Conservation (phyloP, 2,797 vertebrate species). For the Australoheros facetus region DNA sequence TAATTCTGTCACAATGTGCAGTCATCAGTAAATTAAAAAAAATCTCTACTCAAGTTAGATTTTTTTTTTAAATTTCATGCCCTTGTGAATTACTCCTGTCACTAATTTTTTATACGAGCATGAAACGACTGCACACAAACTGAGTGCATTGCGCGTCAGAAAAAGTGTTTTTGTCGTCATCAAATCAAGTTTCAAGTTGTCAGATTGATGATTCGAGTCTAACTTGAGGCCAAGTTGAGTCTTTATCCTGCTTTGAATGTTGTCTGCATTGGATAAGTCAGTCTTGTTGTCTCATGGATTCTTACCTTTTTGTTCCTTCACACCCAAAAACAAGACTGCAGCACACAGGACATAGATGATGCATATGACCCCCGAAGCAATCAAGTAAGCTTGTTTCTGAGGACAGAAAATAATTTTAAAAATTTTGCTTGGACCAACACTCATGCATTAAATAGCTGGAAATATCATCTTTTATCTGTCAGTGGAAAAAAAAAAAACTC, state of each 20-base stretch:
- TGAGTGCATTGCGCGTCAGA: too few relatives aligned
- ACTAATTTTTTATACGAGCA: rapidly evolving
- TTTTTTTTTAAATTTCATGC: not conserved
- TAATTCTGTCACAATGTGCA: too few relatives aligned
- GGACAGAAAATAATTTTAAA: constrained; percentile 5
- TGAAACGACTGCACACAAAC: not conserved
- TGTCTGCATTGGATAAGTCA: not conserved
- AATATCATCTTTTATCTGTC: not conserved
- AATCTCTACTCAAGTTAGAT: too few relatives aligned
- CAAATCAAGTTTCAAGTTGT: not conserved
- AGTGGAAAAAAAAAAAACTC: too few relatives aligned
- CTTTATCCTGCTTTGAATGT: not conserved
- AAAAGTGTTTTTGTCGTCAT: too few relatives aligned
- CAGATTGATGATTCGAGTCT: not conserved
- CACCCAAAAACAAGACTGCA: constrained; percentile 83
- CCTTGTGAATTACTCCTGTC: not conserved
- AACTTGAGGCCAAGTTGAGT: not conserved
- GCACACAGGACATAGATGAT: constrained; percentile 90
- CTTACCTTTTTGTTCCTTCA: constrained; percentile 88
- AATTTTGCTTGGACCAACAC: not conserved
- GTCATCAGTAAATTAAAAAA: too few relatives aligned
- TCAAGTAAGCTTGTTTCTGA: constrained; percentile 90
- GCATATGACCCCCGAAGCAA: constrained; percentile 88
- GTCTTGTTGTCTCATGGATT: not conserved
- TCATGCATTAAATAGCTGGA: not conserved